Evolutionary conservation across 2,797 vertebrate genomes (phyloP), one percentile per base, ranked within the genome.

Genomic region (Taenioides sp.): DNA sequence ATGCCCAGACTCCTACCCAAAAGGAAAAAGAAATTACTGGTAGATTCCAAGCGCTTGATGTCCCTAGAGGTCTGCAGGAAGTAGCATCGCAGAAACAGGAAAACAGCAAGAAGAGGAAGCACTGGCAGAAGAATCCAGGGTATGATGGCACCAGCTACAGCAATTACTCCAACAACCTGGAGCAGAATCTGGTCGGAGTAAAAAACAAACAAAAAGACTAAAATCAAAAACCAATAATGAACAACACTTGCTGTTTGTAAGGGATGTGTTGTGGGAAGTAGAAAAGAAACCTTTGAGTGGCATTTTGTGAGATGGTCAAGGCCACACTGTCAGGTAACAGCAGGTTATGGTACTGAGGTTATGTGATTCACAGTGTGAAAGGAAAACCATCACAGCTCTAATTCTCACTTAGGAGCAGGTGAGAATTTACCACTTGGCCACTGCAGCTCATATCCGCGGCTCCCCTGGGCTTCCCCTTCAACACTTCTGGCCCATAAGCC

Each of bases 11-110:
- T 77, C 65, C 78, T 70, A 52, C 50, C 59, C 59, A 63, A 73
- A 65, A 65, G 57, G 65, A 77, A 77, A 66, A 84, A 73, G n/a
- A 75, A 94, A 91, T 89, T 94, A 96, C 96, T 95, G 81, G 94
- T 95, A 69, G 95, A 95, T 87, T 97, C 94, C 12, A 98, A 93
- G 50, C 95, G 95, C 90, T 97, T 97, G 90, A 97, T 95, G 82
- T 96, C 95, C 83, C 94, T 94, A 60, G 95, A 95, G 2, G 96
- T 98, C 84, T 92, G 87, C 87, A 97, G 93, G 91, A 96, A 97
- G 87, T 96, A 98, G 31, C 85, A 81, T 34, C 95, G 80, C 72
- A 92, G 84, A 79, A 94, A 80, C 85, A 96, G 87, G 91, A 98
- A 96, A 86, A 94, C 4, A 70, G 92, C 79, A 69, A 92, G 79